Conservation (phyloP, 2,113 vertebrate species). For the Tor tambroides region DNA sequence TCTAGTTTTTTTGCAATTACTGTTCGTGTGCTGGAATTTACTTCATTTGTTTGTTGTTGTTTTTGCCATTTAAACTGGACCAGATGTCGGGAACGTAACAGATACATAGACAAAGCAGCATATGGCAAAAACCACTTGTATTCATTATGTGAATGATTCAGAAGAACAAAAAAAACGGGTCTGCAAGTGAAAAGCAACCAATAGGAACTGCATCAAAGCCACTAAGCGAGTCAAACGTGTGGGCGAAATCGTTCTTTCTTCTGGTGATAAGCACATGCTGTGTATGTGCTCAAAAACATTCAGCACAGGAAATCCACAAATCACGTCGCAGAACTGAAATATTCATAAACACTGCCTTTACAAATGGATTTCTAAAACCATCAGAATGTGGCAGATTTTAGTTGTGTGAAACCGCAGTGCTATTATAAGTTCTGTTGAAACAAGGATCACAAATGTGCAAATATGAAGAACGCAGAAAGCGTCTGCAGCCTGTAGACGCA, state of each 20-base stretch:
- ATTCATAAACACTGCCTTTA: background rate
- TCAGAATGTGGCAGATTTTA: background rate
- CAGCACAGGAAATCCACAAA: background rate
- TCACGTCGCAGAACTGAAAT: background rate
- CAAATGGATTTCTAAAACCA: background rate
- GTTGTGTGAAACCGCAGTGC: background rate
- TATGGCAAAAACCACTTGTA: background rate
- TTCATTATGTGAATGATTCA: conserved; percentile 4
- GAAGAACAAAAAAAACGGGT: background rate
- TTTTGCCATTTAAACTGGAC: background rate
- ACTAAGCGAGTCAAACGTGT: conserved; percentile 16
- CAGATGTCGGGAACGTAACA: background rate
- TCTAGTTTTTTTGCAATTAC: background rate
- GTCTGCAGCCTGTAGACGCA: background rate
- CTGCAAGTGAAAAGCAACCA: background rate
- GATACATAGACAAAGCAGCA: conserved; percentile 21
- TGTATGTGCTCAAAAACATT: background rate
- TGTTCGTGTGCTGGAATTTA: background rate
- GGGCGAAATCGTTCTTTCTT: conserved; percentile 30
- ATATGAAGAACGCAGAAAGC: background rate
- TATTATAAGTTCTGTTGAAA: background rate
- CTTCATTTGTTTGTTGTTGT: background rate
- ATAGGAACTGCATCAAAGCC: conserved; percentile 16
- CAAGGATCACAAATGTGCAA: background rate
- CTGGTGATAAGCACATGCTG: conserved; percentile 14